Conservation (phyloP, 2,888 invertebrate species). For the Bembecia ichneumoniformis region DNA sequence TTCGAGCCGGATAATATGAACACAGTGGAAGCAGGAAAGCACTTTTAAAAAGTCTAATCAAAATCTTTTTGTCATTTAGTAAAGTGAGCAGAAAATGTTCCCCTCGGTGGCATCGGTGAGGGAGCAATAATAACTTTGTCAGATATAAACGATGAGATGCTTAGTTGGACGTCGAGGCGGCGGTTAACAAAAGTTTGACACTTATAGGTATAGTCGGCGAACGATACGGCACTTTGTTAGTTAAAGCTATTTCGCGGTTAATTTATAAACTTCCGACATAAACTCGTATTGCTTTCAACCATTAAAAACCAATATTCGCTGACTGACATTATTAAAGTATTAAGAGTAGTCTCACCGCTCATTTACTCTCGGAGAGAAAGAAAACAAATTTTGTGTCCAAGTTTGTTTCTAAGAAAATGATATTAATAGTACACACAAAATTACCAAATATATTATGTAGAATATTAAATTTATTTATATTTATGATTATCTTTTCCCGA, state of each 20-base stretch:
- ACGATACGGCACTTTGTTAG: conserved; percentile 36
- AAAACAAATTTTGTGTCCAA: no score
- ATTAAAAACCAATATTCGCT: not conserved
- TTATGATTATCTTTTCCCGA: no score
- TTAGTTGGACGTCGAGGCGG: conserved; percentile 28
- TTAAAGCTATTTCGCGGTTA: not conserved
- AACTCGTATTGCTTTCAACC: not conserved
- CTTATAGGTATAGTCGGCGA: conserved; percentile 27
- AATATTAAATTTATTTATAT: no score
- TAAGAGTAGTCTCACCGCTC: no score
- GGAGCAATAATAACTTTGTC: conserved; percentile 53
- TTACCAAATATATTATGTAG: no score
- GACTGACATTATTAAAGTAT: no score
- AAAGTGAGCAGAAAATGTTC: conserved; percentile 20
- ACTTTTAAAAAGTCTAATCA: conserved; percentile 28
- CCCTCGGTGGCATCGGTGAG: conserved; percentile 25
- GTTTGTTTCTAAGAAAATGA: no score
- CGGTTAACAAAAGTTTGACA: conserved; percentile 40
- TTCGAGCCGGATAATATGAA: no score
- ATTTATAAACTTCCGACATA: not conserved
- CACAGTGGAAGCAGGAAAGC: no score
- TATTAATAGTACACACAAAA: no score
- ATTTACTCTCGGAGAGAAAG: no score
- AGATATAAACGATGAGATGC: conserved; percentile 43
- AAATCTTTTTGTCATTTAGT: conserved; percentile 37